Evolutionary conservation across 2,113 vertebrate genomes (phyloP), one percentile per base, ranked within the genome.

Genomic region (Micronisus gabar): DNA sequence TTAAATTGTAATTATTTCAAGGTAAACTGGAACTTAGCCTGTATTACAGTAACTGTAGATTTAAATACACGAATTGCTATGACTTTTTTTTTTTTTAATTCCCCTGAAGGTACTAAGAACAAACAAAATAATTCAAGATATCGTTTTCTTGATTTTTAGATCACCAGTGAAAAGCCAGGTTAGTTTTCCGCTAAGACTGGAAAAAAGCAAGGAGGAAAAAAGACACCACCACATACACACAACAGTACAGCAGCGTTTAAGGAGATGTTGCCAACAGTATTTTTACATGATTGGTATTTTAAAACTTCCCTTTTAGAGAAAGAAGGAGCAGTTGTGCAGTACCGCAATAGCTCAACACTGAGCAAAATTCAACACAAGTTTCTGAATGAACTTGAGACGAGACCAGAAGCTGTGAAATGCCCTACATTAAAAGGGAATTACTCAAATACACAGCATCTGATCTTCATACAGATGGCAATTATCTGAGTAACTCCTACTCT

Each of bases 311-410:
- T 86, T 72, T 65, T 26, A 92, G 13, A 75, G 38, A 52, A 36
- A 7, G n/a, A 53, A 66, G 40, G 15, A 53, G 26, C 26, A 75
- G 58, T 23, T 59, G 18, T 14, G 20, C 71, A 71, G 62, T 32
- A 68, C 66, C 20, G 10, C 0, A 0, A 38, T 1, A 32, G 48
- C 40, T 80, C 63, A 65, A 48, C 18, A 27, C 1, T 4, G 2
- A 65, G 25, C 26, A 82, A 83, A 70, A 82, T 15, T 67, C 43
- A 68, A 36, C 36, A 7, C 6, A 38, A 88, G 13, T 40, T 76
- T 92, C 67, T 83, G 74, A 90, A 62, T 15, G 5, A 82, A 85
- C 50, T 0, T 29, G 9, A 80, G 38, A 68, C 0, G 0, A 22
- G 26, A 80, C 16, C 14, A 75, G 70, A 59, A 75, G 53, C 68